phyloP scores from a whole-genome alignment of 2,113 vertebrate species.

The Neolamprologus toae region DNA sequence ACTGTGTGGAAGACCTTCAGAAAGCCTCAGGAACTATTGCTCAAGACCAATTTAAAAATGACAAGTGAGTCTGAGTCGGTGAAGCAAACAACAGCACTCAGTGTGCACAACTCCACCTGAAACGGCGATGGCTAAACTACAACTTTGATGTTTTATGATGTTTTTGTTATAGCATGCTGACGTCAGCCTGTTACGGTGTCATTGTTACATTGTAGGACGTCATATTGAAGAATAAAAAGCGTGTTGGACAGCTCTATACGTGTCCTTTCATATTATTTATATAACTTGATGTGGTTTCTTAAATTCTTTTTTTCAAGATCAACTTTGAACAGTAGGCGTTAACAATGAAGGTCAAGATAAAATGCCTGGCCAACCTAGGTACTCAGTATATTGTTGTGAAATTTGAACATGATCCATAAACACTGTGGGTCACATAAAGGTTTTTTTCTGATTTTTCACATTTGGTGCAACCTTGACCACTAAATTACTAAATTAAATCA shows the following conservation, averaged over 20 bases:
- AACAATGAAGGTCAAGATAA: neutral
- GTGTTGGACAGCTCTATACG: neutral
- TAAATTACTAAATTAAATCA: neutral
- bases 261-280: neutral
- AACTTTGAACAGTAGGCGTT: neutral
- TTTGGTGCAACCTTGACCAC: neutral
- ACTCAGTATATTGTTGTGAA: neutral
- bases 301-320: neutral
- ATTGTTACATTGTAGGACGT: neutral
- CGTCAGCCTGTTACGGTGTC: neutral
- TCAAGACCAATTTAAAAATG: neutral
- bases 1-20: neutral
- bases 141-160: neutral
- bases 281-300: neutral
- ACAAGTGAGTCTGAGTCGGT: neutral
- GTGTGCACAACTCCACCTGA: neutral
- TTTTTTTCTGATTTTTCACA: neutral
- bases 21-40: neutral
- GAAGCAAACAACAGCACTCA: neutral
- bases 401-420: neutral
- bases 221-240: neutral
- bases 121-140: rapidly evolving
- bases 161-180: neutral
- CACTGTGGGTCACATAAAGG: neutral
- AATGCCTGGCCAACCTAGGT: neutral